Evolutionary conservation across 2,888 invertebrate species (phyloP).

Genomic region (Cryptophagus acutangulus): DNA sequence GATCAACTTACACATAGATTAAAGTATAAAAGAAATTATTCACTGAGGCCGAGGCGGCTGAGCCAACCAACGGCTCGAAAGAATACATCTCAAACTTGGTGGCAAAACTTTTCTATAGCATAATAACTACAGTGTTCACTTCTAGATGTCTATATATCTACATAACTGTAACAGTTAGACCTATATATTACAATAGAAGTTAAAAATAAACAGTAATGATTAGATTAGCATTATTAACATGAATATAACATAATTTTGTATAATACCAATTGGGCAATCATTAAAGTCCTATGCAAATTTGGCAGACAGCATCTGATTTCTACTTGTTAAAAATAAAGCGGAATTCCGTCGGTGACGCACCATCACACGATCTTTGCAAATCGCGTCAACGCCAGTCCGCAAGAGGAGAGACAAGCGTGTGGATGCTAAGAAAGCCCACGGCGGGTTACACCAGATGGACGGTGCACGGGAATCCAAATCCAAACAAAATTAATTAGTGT

Average conservation of each 20-base stretch:
- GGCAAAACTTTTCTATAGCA: too few species aligned
- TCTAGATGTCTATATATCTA: constrained; percentile 40
- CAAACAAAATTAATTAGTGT: constrained; percentile 8
- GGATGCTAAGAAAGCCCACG: constrained; percentile 27
- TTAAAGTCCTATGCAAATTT: too few species aligned
- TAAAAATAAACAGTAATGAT: too few species aligned
- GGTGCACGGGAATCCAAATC: constrained; percentile 30
- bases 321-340: constrained; percentile 32
- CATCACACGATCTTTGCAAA: too few species aligned
- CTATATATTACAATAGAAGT: constrained; percentile 47
- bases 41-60: constrained; percentile 27
- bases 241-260: too few species aligned
- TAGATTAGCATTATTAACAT: too few species aligned
- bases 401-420: constrained; percentile 34
- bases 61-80: constrained; percentile 24
- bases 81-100: constrained; percentile 15
- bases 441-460: constrained; percentile 31
- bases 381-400: too few species aligned
- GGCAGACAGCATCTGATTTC: constrained; percentile 47
- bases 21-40: constrained; percentile 43
- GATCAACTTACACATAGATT: constrained; percentile 41
- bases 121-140: constrained; percentile 30
- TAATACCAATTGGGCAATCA: too few species aligned
- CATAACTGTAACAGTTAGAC: constrained; percentile 44
- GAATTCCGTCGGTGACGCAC: constrained; percentile 7